These are phyloP conservation scores for Mormyrus lacerda DNA, from an alignment of 2,113 vertebrate species.

Conservation along the genomic window DNA sequence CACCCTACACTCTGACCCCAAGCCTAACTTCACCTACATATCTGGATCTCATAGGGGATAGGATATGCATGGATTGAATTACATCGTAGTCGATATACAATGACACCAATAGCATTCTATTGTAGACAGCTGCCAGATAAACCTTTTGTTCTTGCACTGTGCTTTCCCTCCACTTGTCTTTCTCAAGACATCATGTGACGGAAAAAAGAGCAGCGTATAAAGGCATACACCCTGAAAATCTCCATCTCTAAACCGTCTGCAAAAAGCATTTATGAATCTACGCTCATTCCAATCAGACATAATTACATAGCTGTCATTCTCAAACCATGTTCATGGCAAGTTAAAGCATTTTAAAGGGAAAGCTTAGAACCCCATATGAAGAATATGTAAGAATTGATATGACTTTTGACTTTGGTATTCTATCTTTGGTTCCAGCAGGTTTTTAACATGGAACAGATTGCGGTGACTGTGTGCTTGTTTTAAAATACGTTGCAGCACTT, in stretches of 20 bases:
- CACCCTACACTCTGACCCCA: not conserved
- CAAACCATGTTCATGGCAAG: not conserved
- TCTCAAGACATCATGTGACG: constrained; percentile 8
- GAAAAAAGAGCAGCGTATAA: not conserved
- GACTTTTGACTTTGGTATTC: not conserved
- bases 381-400: not conserved
- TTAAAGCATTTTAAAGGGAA: not conserved
- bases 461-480: not conserved
- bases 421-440: not conserved
- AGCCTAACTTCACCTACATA: not conserved
- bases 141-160: not conserved
- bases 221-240: constrained; percentile 1
- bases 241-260: not conserved
- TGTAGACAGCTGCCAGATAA: not conserved
- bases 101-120: not conserved
- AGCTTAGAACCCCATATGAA: not conserved
- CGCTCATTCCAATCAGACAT: not conserved
- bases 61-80: not conserved
- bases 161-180: not conserved
- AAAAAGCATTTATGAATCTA: not conserved
- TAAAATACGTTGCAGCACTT: not conserved
- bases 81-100: not conserved
- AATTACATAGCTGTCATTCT: not conserved
- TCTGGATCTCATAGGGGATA: not conserved
- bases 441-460: not conserved